These are phyloP conservation scores for Ectemnius continuus DNA, from an alignment of 2,888 invertebrate species.

Conservation along the genomic window DNA sequence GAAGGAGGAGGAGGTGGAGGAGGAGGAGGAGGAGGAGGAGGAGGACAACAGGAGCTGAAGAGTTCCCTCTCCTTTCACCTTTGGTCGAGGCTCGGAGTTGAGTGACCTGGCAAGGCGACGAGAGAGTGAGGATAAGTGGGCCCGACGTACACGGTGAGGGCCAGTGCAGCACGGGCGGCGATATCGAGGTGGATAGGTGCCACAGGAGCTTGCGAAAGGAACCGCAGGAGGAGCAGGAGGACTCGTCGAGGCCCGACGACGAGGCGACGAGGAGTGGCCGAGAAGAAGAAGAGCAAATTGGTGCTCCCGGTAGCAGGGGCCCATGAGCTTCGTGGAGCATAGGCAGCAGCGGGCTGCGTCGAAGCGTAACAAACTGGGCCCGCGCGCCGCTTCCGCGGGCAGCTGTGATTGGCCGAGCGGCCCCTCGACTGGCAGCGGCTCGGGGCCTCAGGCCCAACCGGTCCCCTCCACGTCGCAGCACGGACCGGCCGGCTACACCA, in stretches of 20 bases:
- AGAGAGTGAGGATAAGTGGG: constrained; percentile 5
- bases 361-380: constrained; percentile 63
- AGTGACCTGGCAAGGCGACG: constrained; percentile 47
- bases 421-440: constrained; percentile 32
- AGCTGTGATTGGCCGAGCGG: constrained; percentile 55
- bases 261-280: constrained; percentile 78
- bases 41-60: neutral
- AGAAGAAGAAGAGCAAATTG: constrained; percentile 82
- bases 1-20: neutral
- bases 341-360: constrained; percentile 53
- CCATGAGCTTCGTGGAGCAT: constrained; percentile 79
- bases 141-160: neutral
- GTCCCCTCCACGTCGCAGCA: constrained; percentile 58
- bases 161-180: constrained; percentile 1
- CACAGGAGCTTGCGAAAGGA: constrained; percentile 20
- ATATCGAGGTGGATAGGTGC: constrained; percentile 41
- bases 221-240: constrained; percentile 16
- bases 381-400: constrained; percentile 60
- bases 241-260: constrained; percentile 74
- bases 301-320: constrained; percentile 81
- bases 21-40: constrained; percentile 1
- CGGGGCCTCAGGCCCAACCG: constrained; percentile 59
- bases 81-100: constrained; percentile 38
- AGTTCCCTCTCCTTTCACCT: constrained; percentile 29
- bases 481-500: constrained; percentile 76